Conservation (phyloP, 2,797 vertebrate genomes). For the Benthosema pterotum region DNA sequence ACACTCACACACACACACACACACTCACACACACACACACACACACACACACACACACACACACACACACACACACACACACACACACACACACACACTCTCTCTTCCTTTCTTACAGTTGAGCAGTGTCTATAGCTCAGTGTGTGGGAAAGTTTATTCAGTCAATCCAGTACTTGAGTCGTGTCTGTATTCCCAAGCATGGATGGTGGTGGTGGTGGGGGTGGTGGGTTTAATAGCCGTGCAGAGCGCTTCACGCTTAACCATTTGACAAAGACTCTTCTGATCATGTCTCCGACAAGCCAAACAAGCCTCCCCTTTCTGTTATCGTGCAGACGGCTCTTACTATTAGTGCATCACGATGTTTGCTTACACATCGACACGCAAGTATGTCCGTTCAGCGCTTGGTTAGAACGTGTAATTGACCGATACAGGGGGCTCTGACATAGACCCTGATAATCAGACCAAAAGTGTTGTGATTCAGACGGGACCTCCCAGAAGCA, state of each 20-base stretch:
- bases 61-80: slow-evolving; percentile 31
- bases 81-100: slow-evolving; percentile 35
- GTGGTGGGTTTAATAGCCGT: slow-evolving; percentile 52
- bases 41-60: slow-evolving; percentile 25
- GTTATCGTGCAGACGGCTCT: slow-evolving; percentile 2
- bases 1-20: background rate
- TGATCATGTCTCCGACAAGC: slow-evolving; percentile 8
- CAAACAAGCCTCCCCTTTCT: slow-evolving; percentile 43
- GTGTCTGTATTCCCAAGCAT: slow-evolving; percentile 57
- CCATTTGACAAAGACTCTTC: slow-evolving; percentile 39
- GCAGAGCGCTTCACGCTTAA: slow-evolving; percentile 47
- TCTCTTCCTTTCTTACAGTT: slow-evolving; percentile 47
- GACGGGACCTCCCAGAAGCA: no score
- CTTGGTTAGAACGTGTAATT: background rate
- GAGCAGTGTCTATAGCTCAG: slow-evolving; percentile 48
- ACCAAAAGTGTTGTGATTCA: background rate
- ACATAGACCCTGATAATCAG: background rate
- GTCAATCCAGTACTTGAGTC: slow-evolving; percentile 50
- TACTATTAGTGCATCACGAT: background rate
- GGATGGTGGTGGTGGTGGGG: no score
- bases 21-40: slow-evolving; percentile 28
- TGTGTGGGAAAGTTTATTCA: slow-evolving; percentile 80
- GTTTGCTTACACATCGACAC: background rate
- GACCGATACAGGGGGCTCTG: background rate
- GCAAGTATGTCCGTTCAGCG: no score